Evolutionary conservation across 2,797 vertebrate genomes (phyloP), one percentile per base, ranked within the genome.

Genomic region (Phylloscopus collybita): DNA sequence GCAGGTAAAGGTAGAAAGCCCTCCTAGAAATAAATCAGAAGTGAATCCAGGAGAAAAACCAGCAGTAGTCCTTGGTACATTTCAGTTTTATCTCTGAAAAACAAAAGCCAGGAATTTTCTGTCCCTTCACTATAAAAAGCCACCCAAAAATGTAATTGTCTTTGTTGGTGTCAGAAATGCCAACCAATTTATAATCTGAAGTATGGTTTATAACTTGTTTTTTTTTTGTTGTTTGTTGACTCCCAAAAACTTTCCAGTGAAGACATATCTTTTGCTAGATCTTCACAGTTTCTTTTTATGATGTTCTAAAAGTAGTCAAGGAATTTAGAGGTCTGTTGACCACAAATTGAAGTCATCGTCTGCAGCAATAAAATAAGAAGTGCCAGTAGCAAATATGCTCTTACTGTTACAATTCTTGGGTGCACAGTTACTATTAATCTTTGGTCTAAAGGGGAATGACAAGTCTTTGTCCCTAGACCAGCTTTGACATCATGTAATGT

Each of bases 21-120:
- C 66, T 69, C 26, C 78, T 95, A 88, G 94, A 93, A 96, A 87
- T 80, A 95, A 94, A 97, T 71, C 56, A 71, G 64, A 92, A 95
- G 70, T 66, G 90, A 75, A 82, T 76, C 51, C 23, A 45, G 61
- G 73, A 95, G 78, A 79, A 95, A 91, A 81, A 75, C 1, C 59
- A 89, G 60, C 65, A 85, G 32, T 78, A 91, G 67, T 92, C 27
- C n/a, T 11, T 74, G 17, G 40, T 88, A 66, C 15, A 8, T 76
- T 81, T 92, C 79, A 78, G 27, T 95, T 96, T 95, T 73, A 82
- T 85, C 57, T 83, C 74, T 76, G 90, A 96, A 85, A 74, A 96
- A 65, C 34, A 93, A 87, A 75, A 88, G 6, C 10, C 18, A 47
- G 44, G 23, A 80, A 22, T 66, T 91, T 72, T 76, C 44, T 90